Percentiles rank a stretch among this genome's conserved stretches.
These are phyloP conservation scores for Osedax frankpressi DNA, from an alignment of 2,888 invertebrate species.

Conservation along the genomic window DNA sequence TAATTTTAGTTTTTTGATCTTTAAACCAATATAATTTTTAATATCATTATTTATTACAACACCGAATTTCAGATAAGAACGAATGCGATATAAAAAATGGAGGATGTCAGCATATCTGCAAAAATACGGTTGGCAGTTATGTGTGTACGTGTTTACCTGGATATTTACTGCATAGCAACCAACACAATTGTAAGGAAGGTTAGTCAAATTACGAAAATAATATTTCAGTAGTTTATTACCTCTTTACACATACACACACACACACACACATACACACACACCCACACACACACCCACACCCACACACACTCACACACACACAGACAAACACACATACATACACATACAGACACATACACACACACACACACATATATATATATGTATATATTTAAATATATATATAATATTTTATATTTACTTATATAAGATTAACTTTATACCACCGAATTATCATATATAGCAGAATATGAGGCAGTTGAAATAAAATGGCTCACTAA, in stretches of 20 bases:
- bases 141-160: slow-evolving; percentile 89
- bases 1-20: not conserved
- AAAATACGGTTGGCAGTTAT: slow-evolving; percentile 82
- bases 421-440: too few species aligned
- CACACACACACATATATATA: too few species aligned
- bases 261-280: too few species aligned
- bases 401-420: not conserved
- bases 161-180: slow-evolving; percentile 82
- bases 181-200: slow-evolving; percentile 86
- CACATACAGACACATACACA: too few species aligned
- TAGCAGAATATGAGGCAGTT: too few species aligned
- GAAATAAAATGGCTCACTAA: too few species aligned
- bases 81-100: slow-evolving; percentile 90
- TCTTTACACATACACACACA: too few species aligned
- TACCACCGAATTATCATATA: too few species aligned
- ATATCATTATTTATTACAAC: not conserved
- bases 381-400: too few species aligned
- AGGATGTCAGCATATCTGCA: slow-evolving; percentile 90
- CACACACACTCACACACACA: too few species aligned
- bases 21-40: not conserved
- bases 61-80: slow-evolving; percentile 62
- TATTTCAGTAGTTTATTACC: not conserved
- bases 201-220: slow-evolving; percentile 25
- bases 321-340: too few species aligned
- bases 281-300: too few species aligned